Evolutionary conservation across 2,888 invertebrate species (phyloP).

Genomic region (Dryocosmus kuriphilus): DNA sequence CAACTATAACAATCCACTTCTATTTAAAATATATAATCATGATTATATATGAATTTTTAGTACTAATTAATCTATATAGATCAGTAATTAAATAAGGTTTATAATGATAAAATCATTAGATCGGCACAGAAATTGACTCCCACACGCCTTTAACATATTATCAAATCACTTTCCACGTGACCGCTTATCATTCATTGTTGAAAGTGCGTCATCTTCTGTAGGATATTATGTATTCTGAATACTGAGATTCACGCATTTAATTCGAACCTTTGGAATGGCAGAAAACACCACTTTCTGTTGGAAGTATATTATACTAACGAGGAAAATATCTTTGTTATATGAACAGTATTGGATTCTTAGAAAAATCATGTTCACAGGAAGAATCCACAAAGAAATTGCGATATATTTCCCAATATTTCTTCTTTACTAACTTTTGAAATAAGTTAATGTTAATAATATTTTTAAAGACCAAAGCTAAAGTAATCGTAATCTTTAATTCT

Average conservation of each 20-base stretch:
- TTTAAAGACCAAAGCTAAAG: not conserved
- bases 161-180: constrained; percentile 23
- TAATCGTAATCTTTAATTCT: no score
- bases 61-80: not conserved
- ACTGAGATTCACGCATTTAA: constrained; percentile 7
- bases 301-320: no score
- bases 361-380: not conserved
- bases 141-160: not conserved
- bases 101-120: not conserved
- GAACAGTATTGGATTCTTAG: not conserved
- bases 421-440: no score
- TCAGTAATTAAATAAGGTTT: not conserved
- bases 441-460: not conserved
- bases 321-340: no score
- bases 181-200: not conserved
- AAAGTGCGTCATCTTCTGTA: constrained; percentile 12
- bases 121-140: not conserved
- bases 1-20: no score
- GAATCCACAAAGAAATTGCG: not conserved
- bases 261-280: not conserved
- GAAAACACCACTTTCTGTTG: not conserved
- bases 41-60: not conserved
- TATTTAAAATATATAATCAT: no score
- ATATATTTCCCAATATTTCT: no score
- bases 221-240: constrained; percentile 25